phyloP scores from a whole-genome alignment of 2,113 vertebrate genomes.

The Leiothrix lutea region DNA sequence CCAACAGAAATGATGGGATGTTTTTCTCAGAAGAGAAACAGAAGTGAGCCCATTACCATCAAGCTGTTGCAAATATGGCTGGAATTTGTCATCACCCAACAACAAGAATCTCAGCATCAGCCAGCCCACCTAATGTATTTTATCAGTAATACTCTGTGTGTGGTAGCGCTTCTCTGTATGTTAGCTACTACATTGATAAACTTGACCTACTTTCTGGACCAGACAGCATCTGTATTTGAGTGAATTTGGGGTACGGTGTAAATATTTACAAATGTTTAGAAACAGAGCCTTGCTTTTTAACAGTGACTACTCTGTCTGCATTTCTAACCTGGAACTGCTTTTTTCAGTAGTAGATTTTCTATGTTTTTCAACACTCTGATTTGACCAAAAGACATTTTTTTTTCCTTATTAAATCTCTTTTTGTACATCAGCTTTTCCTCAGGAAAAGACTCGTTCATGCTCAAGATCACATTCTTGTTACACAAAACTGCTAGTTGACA shows the following conservation, averaged over 20 bases:
- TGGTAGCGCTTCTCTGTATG: background rate
- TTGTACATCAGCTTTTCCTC: slow-evolving; percentile 14
- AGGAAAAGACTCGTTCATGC: background rate
- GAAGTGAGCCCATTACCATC: background rate
- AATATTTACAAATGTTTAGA: background rate
- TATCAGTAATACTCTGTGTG: background rate
- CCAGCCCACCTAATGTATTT: background rate
- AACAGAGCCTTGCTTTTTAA: background rate
- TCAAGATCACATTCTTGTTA: background rate
- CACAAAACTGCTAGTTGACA: background rate
- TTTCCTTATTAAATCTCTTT: background rate
- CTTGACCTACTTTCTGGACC: background rate
- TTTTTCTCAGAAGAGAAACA: background rate
- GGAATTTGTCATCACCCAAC: background rate
- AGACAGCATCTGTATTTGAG: background rate
- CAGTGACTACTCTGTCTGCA: background rate
- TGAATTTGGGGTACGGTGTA: background rate
- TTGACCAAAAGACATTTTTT: background rate
- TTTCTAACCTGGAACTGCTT: background rate
- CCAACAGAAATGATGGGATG: background rate
- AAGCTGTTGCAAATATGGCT: background rate
- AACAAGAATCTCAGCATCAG: background rate
- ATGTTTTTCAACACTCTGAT: background rate
- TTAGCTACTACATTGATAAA: background rate
- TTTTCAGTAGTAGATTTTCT: background rate